These are phyloP conservation scores for roundworm (Caenorhabditis elegans) DNA, from an alignment of 1,140 invertebrate species.

Conservation along the genomic window DNA sequence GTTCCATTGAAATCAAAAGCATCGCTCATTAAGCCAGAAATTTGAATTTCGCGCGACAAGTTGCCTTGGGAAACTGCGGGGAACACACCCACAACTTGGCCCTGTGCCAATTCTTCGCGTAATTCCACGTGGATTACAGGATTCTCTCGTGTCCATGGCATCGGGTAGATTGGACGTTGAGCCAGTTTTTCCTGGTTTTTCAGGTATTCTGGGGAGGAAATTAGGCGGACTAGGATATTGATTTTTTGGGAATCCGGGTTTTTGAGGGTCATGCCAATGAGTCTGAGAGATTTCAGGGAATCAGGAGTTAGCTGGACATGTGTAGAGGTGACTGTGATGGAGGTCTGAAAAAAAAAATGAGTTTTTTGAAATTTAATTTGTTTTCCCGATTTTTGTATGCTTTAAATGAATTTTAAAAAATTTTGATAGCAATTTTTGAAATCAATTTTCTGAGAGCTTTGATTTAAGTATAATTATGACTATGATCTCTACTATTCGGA, in stretches of 20 bases:
- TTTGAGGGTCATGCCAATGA: background rate
- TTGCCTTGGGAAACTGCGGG: background rate
- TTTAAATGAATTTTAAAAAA: too few relatives aligned
- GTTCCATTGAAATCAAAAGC: constrained; percentile 14
- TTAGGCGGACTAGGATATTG: background rate
- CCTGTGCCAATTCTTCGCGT: background rate
- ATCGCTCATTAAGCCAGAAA: background rate
- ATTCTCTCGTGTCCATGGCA: background rate
- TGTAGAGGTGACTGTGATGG: background rate
- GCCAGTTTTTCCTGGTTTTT: background rate
- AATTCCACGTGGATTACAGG: background rate
- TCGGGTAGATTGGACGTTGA: background rate
- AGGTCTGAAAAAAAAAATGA: background rate
- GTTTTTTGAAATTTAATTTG: too few relatives aligned
- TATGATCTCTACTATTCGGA: too few relatives aligned
- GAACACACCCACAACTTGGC: background rate
- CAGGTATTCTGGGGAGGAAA: constrained; percentile 16
- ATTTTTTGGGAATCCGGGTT: background rate
- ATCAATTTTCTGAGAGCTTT: too few relatives aligned
- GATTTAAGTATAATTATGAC: too few relatives aligned
- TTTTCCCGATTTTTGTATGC: too few relatives aligned
- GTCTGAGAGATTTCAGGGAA: background rate
- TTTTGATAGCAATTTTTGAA: too few relatives aligned
- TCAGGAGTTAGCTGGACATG: background rate
- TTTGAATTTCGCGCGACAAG: background rate